Evolutionary conservation across 2,888 invertebrate species (phyloP).

Genomic region (Drosophila mayaguana): DNA sequence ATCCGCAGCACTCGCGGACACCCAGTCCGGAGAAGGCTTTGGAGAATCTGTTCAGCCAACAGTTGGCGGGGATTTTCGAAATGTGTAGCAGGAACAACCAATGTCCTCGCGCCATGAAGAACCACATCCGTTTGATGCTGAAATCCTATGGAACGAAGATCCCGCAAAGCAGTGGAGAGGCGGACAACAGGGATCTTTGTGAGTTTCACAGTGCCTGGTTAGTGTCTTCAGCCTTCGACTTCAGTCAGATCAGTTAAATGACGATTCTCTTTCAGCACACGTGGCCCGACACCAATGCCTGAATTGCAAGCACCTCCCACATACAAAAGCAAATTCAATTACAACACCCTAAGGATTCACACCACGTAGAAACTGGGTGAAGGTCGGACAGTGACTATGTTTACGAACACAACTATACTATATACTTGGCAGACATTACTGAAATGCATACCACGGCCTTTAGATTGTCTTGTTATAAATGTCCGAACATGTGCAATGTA

Average conservation of each 20-base stretch:
- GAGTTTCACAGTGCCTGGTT: slow-evolving; percentile 63
- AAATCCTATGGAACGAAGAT: not conserved
- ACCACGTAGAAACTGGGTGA: slow-evolving; percentile 30
- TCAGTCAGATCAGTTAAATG: not conserved
- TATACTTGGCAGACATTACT: not conserved
- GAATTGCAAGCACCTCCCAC: slow-evolving; percentile 35
- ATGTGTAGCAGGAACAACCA: not conserved
- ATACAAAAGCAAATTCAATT: slow-evolving; percentile 59
- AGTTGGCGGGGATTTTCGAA: slow-evolving; percentile 23
- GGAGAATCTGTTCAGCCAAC: slow-evolving; percentile 31
- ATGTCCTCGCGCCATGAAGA: not conserved
- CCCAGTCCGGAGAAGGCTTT: slow-evolving; percentile 34
- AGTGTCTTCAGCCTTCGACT: not conserved
- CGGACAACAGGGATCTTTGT: slow-evolving; percentile 18
- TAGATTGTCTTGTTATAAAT: slow-evolving; percentile 6
- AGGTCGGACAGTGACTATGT: not conserved
- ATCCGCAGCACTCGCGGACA: slow-evolving; percentile 41
- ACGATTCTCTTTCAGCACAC: slow-evolving; percentile 45
- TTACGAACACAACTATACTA: not conserved
- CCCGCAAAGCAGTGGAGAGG: not conserved
- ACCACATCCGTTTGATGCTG: slow-evolving; percentile 21
- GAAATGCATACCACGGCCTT: not conserved
- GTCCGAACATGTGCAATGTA: not conserved
- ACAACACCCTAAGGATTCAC: slow-evolving; percentile 50
- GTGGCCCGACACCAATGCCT: slow-evolving; percentile 12